Percentiles rank a stretch among this genome's conserved stretches.
phyloP scores from a whole-genome alignment of 2,797 vertebrate genomes.

The Pitangus sulphuratus region DNA sequence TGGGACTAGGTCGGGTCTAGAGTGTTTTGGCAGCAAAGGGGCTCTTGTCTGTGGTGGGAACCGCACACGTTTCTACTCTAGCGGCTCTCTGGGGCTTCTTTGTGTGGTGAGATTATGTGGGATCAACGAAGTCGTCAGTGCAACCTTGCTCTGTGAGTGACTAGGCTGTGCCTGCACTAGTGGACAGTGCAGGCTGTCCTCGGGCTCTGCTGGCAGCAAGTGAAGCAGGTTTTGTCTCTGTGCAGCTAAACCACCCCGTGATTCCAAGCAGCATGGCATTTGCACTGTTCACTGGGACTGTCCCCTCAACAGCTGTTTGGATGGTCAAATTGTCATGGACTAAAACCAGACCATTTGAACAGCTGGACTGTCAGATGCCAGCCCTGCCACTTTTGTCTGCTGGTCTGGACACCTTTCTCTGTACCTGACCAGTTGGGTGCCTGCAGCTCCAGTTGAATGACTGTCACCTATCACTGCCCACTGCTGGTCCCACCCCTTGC shows the following conservation, averaged over 20 bases:
- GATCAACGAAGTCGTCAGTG: neutral
- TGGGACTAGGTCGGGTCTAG: constrained; percentile 4
- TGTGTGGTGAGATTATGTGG: neutral
- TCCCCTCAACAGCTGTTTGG: neutral
- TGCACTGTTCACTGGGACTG: neutral
- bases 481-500: neutral
- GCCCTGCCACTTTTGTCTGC: neutral
- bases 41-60: neutral
- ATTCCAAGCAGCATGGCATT: neutral
- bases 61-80: accelerated
- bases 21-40: neutral
- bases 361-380: neutral
- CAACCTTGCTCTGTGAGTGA: neutral
- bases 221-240: neutral
- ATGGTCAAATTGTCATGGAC: neutral
- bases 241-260: accelerated
- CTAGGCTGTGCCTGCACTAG: neutral
- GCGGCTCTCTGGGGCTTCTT: neutral
- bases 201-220: neutral
- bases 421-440: neutral
- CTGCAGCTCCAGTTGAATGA: neutral
- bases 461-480: neutral
- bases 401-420: neutral
- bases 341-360: neutral
- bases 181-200: neutral